Base-by-base conservation (phyloP, 1,140 invertebrate genomes). In the Samia ricini region DNA sequence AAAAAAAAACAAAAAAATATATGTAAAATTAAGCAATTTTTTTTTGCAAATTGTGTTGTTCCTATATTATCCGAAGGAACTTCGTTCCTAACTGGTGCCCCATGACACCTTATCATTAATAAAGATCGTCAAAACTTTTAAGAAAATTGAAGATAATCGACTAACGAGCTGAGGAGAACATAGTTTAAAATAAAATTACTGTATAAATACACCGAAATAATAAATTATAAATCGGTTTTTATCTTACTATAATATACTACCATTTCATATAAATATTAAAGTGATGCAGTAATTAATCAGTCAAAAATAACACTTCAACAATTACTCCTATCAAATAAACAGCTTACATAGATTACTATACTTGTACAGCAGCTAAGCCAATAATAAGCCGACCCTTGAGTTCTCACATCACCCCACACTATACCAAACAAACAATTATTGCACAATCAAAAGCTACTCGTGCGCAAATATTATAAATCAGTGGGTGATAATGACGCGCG, bases 351-450 rank as follows among this genome's bases (percentile, higher is more conserved):
- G 33, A 42, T 42, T 42, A 15, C n/a, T 8, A 12, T 15, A 15
- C 10, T 42, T 42, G n/a, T 22, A 52, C 51, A 12, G 77, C 71
- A 69, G 58, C 70, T 79, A 83, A 87, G 67, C 77, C 77, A 83
- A 86, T 82, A 86, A 84, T 52, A 42, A 42, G 4, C 56, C 20
- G 71, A 67, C 64, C 69, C 79, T 77, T 75, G 74, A 76, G 69
- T 76, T 81, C 83, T 76, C 74, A 72, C 68, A 64, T 57, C 56
- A 36, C 24, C 21, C 26, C 18, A 57, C 26, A n/a, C 29, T 21
- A 36, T 15, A 18, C 33, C 73, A 89, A 89, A 89, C 85, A 89
- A 89, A 88, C 81, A 87, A 88, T 89, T 87, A 86, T 84, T 80
- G 69, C 64, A 87, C 84, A 88, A 88, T 88, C 85, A 82, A 77